Conservation (phyloP, 1,140 invertebrate genomes). For the Palaemon carinicauda region DNA sequence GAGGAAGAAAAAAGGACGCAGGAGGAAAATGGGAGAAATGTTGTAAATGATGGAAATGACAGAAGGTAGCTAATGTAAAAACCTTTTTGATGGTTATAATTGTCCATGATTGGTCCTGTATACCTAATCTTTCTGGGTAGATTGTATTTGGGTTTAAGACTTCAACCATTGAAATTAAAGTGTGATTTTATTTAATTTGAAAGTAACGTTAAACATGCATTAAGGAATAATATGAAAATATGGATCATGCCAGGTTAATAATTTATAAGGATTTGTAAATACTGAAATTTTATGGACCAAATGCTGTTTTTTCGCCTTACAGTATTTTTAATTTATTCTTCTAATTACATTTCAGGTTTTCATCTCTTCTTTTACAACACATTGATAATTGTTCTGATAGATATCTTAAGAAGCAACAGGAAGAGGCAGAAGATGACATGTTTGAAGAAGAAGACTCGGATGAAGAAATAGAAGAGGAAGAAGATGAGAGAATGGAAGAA, state of each 20-base stretch:
- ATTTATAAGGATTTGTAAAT: too few species aligned
- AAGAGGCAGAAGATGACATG: not conserved
- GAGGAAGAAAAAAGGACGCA: not conserved
- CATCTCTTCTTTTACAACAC: not conserved
- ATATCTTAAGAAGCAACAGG: not conserved
- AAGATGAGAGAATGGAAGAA: not conserved
- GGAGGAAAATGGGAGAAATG: not conserved
- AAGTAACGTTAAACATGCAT: too few species aligned
- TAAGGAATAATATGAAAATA: too few species aligned
- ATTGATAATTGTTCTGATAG: not conserved
- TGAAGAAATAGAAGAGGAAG: not conserved
- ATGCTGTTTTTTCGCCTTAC: not conserved
- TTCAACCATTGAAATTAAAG: too few species aligned
- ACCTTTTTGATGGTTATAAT: too few species aligned
- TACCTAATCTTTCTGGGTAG: too few species aligned
- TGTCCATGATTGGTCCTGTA: too few species aligned
- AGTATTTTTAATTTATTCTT: not conserved
- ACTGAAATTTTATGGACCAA: too few species aligned
- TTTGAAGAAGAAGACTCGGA: not conserved
- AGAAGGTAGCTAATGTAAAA: not conserved
- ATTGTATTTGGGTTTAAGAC: too few species aligned
- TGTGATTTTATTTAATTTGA: too few species aligned
- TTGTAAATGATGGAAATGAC: not conserved
- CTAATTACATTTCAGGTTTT: not conserved
- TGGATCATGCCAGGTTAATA: too few species aligned